phyloP scores from a whole-genome alignment of 2,113 vertebrate species.

The Atrichornis clamosus region DNA sequence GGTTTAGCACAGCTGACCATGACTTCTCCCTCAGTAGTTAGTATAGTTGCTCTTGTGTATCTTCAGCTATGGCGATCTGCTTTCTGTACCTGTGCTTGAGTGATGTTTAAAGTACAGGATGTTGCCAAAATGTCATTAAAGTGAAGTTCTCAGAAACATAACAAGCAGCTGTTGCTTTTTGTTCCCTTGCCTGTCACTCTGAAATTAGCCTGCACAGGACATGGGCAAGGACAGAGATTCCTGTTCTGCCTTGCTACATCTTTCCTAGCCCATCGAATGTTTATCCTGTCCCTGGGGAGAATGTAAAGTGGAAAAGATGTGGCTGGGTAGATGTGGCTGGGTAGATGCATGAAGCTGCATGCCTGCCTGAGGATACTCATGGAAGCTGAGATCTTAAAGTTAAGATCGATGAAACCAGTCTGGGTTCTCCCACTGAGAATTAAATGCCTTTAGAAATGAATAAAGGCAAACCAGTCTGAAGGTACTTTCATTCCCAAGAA shows the following conservation, averaged over 20 bases:
- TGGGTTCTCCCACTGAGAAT: background rate
- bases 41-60: background rate
- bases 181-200: background rate
- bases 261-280: background rate
- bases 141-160: slow-evolving; percentile 2
- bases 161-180: background rate
- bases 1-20: background rate
- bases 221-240: background rate
- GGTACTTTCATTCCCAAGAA: background rate
- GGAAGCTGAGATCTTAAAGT: background rate
- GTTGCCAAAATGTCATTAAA: slow-evolving; percentile 62
- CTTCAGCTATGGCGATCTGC: slow-evolving; percentile 29
- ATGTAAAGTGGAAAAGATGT: background rate
- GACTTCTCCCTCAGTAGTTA: background rate
- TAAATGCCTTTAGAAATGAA: slow-evolving; percentile 14
- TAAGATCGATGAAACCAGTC: background rate
- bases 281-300: background rate
- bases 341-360: background rate
- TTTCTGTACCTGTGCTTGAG: slow-evolving; percentile 47
- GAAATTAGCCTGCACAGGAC: background rate
- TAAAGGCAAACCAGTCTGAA: slow-evolving; percentile 12
- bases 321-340: background rate
- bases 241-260: background rate
- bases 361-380: background rate
- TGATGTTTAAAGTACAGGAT: slow-evolving; percentile 44